Base-by-base conservation (phyloP, 2,797 vertebrate species). In the Caiman crocodilus region DNA sequence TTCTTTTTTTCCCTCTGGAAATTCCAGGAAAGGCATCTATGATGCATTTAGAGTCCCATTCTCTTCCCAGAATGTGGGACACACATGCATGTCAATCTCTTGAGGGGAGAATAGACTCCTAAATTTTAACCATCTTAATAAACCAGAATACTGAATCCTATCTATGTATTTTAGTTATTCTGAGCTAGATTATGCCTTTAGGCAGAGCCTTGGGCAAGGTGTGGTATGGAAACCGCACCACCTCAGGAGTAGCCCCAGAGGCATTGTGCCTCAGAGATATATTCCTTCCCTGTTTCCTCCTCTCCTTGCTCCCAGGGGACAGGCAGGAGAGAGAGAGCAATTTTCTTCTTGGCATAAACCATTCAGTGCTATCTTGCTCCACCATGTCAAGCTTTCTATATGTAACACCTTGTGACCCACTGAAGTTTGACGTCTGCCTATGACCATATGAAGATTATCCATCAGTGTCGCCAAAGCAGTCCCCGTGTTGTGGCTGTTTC, bases 401-500 rank as follows among this genome's bases (percentile, higher is more conserved):
- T 85, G 28, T 35, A 60, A 1, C 28, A 0, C 4, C 28, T 7
- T 5, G 77, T 28, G 16, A 58, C 35, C 14, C 7, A 50, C 35
- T 50, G 14, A 73, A 73, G 35, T 50, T 73, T 73, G 69, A 73
- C 35, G 42, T 73, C 69, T 82, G 84, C 30, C 14, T 21, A 0
- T 42, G 57, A 42, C 26, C 67, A 1, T 16, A 4, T 17, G 56
- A 12, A 79, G 73, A 20, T 89, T 55, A 21, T 73, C 57, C 25
- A 8, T 30, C 76, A 60, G 23, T 67, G 56, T 23, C 75, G 32
- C n/a, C 83, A 89, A 21, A 84, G 55, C 21, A 77, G 1, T 9
- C 15, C 17, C 20, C 63, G 5, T 1, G 0, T 18, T 42, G 32
- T 28, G 17, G 55, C 57, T 3, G 15, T 7, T 82, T 82, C 12